Conservation (phyloP, 2,888 invertebrate genomes). For the Tanytarsus gracilentus region DNA sequence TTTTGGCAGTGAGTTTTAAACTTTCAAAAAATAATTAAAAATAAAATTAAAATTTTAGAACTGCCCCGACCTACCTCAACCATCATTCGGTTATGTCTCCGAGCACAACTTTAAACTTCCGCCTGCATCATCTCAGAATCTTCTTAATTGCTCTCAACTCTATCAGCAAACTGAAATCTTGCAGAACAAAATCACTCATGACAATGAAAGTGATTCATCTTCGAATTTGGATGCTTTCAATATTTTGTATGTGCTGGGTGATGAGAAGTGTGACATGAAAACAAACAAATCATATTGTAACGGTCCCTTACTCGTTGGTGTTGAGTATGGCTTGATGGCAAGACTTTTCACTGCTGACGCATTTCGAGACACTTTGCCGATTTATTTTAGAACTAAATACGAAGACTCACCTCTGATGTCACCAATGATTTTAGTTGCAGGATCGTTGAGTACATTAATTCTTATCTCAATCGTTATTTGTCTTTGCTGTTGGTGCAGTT, state of each 20-base stretch:
- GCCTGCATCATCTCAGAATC: background rate
- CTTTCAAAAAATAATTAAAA: background rate
- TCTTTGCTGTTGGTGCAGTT: background rate
- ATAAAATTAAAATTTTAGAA: background rate
- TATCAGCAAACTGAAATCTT: conserved; percentile 13
- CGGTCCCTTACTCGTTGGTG: background rate
- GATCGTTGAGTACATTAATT: background rate
- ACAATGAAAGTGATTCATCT: background rate
- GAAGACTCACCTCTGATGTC: background rate
- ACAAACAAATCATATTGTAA: background rate
- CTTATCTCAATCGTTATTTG: background rate
- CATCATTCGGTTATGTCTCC: background rate
- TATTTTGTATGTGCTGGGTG: background rate
- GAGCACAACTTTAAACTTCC: background rate
- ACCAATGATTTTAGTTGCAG: background rate
- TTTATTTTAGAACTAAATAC: background rate
- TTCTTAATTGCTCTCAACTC: background rate
- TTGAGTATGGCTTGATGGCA: conserved; percentile 2
- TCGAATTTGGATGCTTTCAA: background rate
- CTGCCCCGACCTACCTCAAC: conserved; percentile 4
- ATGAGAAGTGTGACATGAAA: background rate
- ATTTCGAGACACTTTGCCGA: conserved; percentile 9
- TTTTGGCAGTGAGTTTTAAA: background rate
- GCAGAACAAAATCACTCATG: background rate
- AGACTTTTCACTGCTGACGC: background rate